phyloP scores from a whole-genome alignment of 1,140 invertebrate genomes.

The Protaetia brevitarsis region DNA sequence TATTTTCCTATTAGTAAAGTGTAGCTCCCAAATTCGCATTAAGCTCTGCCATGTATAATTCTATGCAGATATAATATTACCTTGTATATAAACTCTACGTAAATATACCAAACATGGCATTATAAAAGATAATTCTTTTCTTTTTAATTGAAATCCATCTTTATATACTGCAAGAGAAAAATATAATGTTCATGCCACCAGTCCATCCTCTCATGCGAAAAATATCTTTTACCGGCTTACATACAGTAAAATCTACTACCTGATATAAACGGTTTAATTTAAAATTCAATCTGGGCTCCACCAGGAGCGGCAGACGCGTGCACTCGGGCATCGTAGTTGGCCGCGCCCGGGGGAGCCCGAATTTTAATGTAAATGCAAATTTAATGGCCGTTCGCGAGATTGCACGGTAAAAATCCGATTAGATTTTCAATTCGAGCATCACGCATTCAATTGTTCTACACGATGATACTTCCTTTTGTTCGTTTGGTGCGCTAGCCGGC shows the following conservation, averaged over 20 bases:
- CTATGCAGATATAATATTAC: too few relatives aligned
- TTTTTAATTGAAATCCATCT: too few relatives aligned
- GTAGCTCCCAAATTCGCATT: too few relatives aligned
- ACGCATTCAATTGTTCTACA: background rate
- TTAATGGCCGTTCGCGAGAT: constrained; percentile 6
- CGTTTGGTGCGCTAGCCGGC: too few relatives aligned
- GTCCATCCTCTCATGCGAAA: too few relatives aligned
- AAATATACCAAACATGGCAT: too few relatives aligned
- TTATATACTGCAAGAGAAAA: too few relatives aligned
- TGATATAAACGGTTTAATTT: background rate
- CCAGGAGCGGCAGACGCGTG: background rate
- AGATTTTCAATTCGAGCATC: background rate
- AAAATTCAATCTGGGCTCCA: background rate
- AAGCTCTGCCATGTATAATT: too few relatives aligned
- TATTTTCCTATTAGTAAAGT: too few relatives aligned
- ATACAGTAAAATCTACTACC: background rate
- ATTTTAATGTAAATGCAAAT: constrained; percentile 17
- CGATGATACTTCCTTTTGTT: background rate
- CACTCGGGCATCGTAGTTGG: background rate
- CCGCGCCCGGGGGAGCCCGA: background rate
- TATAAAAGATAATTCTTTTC: too few relatives aligned
- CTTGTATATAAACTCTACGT: too few relatives aligned
- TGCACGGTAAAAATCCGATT: background rate
- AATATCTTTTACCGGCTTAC: background rate
- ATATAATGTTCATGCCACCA: too few relatives aligned